A percentile compares a stretch with the other conserved stretches of the same genome.
phyloP scores from a whole-genome alignment of 2,113 vertebrate species.

The Noturus placidus region DNA sequence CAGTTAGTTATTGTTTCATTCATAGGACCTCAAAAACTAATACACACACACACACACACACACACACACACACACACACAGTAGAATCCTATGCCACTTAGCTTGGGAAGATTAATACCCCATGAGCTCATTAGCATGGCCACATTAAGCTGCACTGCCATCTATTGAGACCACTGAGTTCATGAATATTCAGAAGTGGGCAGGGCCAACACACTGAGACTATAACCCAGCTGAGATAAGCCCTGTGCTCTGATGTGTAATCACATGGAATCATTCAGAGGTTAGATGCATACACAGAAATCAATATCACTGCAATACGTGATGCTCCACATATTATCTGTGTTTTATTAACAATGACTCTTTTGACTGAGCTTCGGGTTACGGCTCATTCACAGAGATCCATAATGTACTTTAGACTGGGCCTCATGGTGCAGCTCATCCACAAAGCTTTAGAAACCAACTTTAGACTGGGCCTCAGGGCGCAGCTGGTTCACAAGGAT shows the following conservation, averaged over 20 bases:
- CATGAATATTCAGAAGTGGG: slow-evolving; percentile 70
- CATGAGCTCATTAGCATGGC: slow-evolving; percentile 51
- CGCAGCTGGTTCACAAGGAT: not conserved
- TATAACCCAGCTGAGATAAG: slow-evolving; percentile 66
- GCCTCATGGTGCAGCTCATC: slow-evolving; percentile 6
- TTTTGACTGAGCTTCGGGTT: not conserved
- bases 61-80: slow-evolving; percentile 22
- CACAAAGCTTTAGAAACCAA: not conserved
- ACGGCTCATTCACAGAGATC: not conserved
- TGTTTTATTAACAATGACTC: not conserved
- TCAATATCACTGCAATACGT: too few species aligned
- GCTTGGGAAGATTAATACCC: slow-evolving; percentile 48
- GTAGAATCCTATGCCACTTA: slow-evolving; percentile 14
- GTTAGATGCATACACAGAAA: not conserved
- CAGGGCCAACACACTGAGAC: slow-evolving; percentile 56
- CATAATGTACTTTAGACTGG: not conserved
- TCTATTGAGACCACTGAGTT: slow-evolving; percentile 53
- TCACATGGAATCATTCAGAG: slow-evolving; percentile 39
- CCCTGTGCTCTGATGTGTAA: slow-evolving; percentile 64
- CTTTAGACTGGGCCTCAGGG: not conserved
- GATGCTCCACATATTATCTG: not conserved
- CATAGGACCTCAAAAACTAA: too few species aligned
- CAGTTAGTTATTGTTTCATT: too few species aligned
- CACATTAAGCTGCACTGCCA: slow-evolving; percentile 57
- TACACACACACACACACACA: slow-evolving; percentile 16